Evolutionary conservation across 2,797 vertebrate species (phyloP).

Genomic region (Sebastes aleutianus): DNA sequence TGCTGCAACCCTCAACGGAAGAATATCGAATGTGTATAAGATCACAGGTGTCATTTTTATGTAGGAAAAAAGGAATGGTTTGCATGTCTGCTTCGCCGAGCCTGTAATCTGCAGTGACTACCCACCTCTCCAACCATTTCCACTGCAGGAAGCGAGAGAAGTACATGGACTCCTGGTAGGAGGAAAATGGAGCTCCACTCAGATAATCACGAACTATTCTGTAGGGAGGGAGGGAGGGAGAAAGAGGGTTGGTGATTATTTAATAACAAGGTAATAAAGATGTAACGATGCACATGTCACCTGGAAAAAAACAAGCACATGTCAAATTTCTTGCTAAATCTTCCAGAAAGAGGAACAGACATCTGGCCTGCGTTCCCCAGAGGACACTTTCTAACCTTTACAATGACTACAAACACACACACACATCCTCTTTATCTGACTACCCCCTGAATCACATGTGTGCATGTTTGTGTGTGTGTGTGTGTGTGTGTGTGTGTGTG

Average conservation of each 20-base stretch:
- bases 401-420: not conserved
- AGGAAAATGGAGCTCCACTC: conserved; percentile 89
- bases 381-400: conserved; percentile 13
- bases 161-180: conserved; percentile 90
- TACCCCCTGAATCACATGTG: conserved; percentile 5
- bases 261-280: conserved; percentile 21
- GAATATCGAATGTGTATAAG: not conserved
- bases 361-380: not conserved
- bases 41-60: not conserved
- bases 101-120: conserved; percentile 29
- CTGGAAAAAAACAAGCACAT: not conserved
- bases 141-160: conserved; percentile 95
- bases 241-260: conserved; percentile 22
- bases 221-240: conserved; percentile 37
- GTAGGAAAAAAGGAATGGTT: not conserved
- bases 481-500: not conserved
- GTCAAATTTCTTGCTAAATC: not conserved
- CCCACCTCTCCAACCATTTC: conserved; percentile 97
- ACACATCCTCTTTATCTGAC: conserved; percentile 19
- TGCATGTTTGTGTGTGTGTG: not conserved
- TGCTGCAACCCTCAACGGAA: not conserved
- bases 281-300: conserved; percentile 1
- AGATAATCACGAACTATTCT: conserved; percentile 92
- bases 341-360: not conserved
- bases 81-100: conserved; percentile 4